Evolutionary conservation across 2,797 vertebrate species (phyloP).

Genomic region (Anabacerthia variegaticeps): DNA sequence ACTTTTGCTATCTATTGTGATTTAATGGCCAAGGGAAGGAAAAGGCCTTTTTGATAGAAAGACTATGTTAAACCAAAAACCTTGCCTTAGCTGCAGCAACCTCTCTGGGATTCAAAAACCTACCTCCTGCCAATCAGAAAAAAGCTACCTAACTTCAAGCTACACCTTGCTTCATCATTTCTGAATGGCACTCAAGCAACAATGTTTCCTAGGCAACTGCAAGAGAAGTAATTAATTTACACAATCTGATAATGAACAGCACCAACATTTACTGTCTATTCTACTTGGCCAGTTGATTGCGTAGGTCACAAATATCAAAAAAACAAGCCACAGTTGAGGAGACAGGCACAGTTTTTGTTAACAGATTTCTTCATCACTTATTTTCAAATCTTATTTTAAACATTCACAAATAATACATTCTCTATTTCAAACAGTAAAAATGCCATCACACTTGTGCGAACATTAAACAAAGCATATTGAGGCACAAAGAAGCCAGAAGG

Average conservation of each 20-base stretch:
- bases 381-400: background rate
- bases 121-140: background rate
- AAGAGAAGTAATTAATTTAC: background rate
- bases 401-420: background rate
- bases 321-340: background rate
- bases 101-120: background rate
- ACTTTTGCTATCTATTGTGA: background rate
- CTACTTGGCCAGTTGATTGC: background rate
- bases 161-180: background rate
- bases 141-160: background rate
- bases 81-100: background rate
- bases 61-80: background rate
- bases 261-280: background rate
- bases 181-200: background rate
- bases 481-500: slow-evolving; percentile 39
- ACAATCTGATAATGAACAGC: background rate
- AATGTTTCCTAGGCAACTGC: background rate
- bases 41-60: background rate
- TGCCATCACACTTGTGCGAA: background rate
- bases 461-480: slow-evolving; percentile 3
- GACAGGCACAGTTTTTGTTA: background rate
- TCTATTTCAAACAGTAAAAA: background rate
- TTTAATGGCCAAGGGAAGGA: background rate
- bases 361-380: background rate
- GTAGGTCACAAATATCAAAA: background rate